Conservation (phyloP, 2,888 invertebrate genomes). For the Fragum whitleyi region DNA sequence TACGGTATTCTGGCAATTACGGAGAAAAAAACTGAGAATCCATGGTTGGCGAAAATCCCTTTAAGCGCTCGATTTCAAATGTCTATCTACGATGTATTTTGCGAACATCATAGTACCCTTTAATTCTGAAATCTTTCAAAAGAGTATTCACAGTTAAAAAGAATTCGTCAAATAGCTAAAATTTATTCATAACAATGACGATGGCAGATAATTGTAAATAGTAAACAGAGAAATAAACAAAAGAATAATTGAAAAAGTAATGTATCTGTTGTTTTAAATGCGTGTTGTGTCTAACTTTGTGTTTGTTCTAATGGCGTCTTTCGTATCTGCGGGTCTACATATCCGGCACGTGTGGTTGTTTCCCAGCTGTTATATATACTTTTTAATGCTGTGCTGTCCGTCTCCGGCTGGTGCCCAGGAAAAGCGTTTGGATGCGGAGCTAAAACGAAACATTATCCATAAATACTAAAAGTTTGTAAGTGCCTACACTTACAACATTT, state of each 20-base stretch:
- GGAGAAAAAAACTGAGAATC: too few relatives aligned
- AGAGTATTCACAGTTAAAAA: too few relatives aligned
- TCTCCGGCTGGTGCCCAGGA: slow-evolving; percentile 83
- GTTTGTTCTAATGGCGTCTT: slow-evolving; percentile 66
- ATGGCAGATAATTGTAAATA: neutral
- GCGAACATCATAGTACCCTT: too few relatives aligned
- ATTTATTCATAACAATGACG: too few relatives aligned
- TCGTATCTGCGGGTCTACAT: slow-evolving; percentile 77
- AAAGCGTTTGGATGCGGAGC: slow-evolving; percentile 79
- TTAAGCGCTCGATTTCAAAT: too few relatives aligned
- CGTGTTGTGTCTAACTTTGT: neutral
- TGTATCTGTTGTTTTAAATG: neutral
- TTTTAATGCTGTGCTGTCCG: slow-evolving; percentile 75
- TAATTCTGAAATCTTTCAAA: too few relatives aligned
- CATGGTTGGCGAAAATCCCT: too few relatives aligned
- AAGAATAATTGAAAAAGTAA: neutral
- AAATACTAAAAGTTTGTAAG: neutral
- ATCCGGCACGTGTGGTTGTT: slow-evolving; percentile 81
- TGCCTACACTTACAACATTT: neutral
- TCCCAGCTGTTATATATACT: slow-evolving; percentile 82
- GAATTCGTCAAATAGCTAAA: too few relatives aligned
- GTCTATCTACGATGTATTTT: too few relatives aligned
- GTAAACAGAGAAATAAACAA: neutral
- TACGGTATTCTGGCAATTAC: too few relatives aligned
- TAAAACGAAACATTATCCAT: slow-evolving; percentile 60